Base-by-base conservation (phyloP, 2,888 invertebrate genomes). In the Augochlorella aurata region DNA sequence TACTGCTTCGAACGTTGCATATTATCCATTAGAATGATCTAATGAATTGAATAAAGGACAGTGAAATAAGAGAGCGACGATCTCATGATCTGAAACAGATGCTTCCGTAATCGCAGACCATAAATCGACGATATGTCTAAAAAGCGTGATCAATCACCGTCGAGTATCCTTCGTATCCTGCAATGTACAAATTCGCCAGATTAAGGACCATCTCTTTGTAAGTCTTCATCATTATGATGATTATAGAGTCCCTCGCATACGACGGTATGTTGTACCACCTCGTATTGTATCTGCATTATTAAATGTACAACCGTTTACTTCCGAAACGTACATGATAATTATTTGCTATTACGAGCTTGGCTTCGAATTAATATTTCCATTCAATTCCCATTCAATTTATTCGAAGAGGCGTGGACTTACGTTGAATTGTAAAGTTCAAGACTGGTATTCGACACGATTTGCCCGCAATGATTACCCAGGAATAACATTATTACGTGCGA, bases 401-500 rank as follows among this genome's bases (percentile, higher is more conserved):
- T 2, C 16, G 0, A 3, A 49, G 21, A 21, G 54, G 12, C 5
- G 12, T 5, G 10, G 12, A 54, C 54, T 54, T 54, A 54, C 54
- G 12, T 4, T 54, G 54, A 10, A 12, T 54, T 12, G 10, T 4
- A 54, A 12, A 54, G 0, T 0, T 12, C 0, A 12, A 0, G 1
- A n/a, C 54, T 21, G 21, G 21, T 54, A 12, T 2, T 54, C 21
- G 54, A 12, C 21, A 54, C 21, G 12, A n/a, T 54, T 54, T 54
- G 54, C 21, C 21, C 21, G 5, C 4, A 12, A 54, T 54, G 21
- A 54, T 54, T 54, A 21, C 54, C 54, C 54, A 54, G 21, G 12
- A 21, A 54, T 54, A 21, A 21, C 54, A 54, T 12, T 54, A 54
- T 14, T 12, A 54, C 1, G 12, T 54, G 54, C 1, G 54, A 3